phyloP scores from a whole-genome alignment of 2,113 vertebrate genomes.

The Ctenodactylus gundi region DNA sequence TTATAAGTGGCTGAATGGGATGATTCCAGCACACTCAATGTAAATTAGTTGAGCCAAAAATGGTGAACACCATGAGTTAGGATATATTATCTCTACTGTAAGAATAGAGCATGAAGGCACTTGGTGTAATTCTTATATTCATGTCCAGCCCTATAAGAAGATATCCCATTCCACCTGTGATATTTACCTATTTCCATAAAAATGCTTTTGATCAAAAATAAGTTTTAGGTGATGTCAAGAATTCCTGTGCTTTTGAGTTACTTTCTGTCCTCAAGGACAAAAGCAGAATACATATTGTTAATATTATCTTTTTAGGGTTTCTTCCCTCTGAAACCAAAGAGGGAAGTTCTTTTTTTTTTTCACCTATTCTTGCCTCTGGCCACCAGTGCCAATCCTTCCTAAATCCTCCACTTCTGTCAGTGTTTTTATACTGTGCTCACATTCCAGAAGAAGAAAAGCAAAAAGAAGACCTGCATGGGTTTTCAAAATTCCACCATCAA shows the following conservation, averaged over 20 bases:
- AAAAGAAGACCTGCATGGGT: not conserved
- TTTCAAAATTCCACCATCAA: not conserved
- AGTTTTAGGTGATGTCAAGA: not conserved
- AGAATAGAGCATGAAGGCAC: too few species aligned
- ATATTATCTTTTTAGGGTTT: not conserved
- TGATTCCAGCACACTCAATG: too few species aligned
- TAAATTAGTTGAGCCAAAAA: too few species aligned
- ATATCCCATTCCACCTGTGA: not conserved
- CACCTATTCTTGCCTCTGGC: not conserved
- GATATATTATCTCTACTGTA: too few species aligned
- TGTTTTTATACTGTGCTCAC: not conserved
- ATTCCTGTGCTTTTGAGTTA: not conserved
- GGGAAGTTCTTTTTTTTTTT: not conserved
- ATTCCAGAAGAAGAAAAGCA: not conserved
- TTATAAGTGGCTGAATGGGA: too few species aligned
- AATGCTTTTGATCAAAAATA: conserved; percentile 7
- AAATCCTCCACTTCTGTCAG: not conserved
- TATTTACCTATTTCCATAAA: not conserved
- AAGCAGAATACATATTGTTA: not conserved
- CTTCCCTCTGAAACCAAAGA: not conserved
- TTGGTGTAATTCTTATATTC: not conserved
- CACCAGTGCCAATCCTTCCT: not conserved
- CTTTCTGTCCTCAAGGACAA: not conserved
- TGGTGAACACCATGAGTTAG: too few species aligned
- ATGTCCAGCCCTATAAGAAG: not conserved